Percentiles rank a stretch among this genome's conserved stretches.
Evolutionary conservation across 2,797 vertebrate genomes (phyloP).

Genomic region (Lacerta viridis): DNA sequence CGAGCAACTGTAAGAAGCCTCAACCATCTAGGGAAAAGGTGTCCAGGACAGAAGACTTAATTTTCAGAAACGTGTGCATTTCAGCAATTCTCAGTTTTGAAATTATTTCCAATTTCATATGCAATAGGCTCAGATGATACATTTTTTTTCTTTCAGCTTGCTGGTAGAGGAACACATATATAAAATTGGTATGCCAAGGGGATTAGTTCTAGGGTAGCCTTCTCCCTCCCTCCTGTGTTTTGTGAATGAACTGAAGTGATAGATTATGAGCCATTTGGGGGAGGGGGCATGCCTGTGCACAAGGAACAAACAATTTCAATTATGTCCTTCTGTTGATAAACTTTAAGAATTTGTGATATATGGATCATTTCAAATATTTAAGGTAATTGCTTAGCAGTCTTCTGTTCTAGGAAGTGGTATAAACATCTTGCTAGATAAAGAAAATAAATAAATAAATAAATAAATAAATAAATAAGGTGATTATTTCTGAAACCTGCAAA

Average conservation of each 20-base stretch:
- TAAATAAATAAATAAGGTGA: conserved; percentile 19
- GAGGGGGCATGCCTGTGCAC: not conserved
- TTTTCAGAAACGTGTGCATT: not conserved
- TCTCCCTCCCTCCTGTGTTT: not conserved
- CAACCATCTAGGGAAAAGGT: not conserved
- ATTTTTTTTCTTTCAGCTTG: not conserved
- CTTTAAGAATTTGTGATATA: conserved; percentile 30
- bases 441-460: not conserved
- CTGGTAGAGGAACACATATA: not conserved
- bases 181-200: not conserved
- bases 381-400: not conserved
- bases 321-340: not conserved
- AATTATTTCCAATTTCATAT: not conserved
- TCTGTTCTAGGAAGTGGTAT: too few species aligned
- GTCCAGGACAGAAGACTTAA: not conserved
- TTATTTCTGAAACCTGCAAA: conserved; percentile 57
- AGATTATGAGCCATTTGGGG: not conserved
- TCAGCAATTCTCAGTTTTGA: not conserved
- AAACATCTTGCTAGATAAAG: too few species aligned
- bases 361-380: not conserved
- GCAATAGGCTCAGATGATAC: not conserved
- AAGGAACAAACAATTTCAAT: not conserved
- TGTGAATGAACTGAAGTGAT: too few species aligned
- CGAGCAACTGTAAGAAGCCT: not conserved
- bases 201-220: not conserved